These are phyloP conservation scores for Athetis lepigone DNA, from an alignment of 2,888 invertebrate species.

Conservation along the genomic window DNA sequence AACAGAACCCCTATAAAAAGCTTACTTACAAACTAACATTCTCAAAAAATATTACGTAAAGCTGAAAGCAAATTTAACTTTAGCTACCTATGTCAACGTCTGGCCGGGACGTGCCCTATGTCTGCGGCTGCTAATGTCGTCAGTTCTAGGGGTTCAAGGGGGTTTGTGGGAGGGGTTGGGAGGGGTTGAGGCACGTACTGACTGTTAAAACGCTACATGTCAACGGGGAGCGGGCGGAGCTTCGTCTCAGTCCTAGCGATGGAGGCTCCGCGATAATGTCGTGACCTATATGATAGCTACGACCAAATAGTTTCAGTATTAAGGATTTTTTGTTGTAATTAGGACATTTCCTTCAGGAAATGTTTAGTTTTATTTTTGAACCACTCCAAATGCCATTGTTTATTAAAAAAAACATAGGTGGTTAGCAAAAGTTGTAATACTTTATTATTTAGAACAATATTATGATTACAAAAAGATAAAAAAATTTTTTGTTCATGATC, in stretches of 20 bases:
- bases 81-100: slow-evolving; percentile 83
- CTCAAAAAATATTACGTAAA: slow-evolving; percentile 54
- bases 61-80: slow-evolving; percentile 68
- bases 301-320: slow-evolving; percentile 62
- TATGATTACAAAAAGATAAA: too few species aligned
- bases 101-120: slow-evolving; percentile 86
- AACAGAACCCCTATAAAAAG: slow-evolving; percentile 44
- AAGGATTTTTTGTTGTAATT: slow-evolving; percentile 22
- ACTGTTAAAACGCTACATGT: slow-evolving; percentile 90
- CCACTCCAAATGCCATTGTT: neutral
- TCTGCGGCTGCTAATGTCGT: slow-evolving; percentile 90
- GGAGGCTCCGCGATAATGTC: slow-evolving; percentile 85
- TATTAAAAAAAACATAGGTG: too few species aligned
- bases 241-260: slow-evolving; percentile 80
- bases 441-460: too few species aligned
- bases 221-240: slow-evolving; percentile 81
- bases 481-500: too few species aligned
- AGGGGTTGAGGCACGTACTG: slow-evolving; percentile 81
- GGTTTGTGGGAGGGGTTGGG: slow-evolving; percentile 49
- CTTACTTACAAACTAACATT: slow-evolving; percentile 44
- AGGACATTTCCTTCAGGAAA: slow-evolving; percentile 3
- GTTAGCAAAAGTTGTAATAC: too few species aligned
- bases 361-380: neutral
- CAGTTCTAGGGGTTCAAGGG: slow-evolving; percentile 76
- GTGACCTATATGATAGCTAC: slow-evolving; percentile 80